Conservation (phyloP, 2,888 invertebrate genomes). For the Rhagonycha fulva region DNA sequence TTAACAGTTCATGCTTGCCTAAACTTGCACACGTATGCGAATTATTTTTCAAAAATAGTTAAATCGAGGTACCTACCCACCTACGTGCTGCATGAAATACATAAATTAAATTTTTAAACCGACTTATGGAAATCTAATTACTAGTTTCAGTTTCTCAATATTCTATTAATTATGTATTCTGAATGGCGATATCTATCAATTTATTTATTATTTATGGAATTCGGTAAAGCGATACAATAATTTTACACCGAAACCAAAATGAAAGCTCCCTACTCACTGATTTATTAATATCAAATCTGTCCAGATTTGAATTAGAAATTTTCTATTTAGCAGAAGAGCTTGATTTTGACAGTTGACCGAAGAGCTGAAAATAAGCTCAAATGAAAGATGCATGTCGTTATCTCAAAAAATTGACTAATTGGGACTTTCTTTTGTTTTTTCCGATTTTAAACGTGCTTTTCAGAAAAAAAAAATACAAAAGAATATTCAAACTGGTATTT, state of each 20-base stretch:
- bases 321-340: too few relatives aligned
- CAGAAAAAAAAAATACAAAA: too few relatives aligned
- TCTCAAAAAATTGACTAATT: too few relatives aligned
- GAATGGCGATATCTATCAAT: neutral
- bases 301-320: too few relatives aligned
- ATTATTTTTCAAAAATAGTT: constrained; percentile 6
- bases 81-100: constrained; percentile 13
- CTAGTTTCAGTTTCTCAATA: neutral
- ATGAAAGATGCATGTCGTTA: too few relatives aligned
- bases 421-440: too few relatives aligned
- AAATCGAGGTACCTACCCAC: neutral
- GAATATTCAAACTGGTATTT: too few relatives aligned
- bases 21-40: constrained; percentile 12
- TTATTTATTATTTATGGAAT: neutral
- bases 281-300: neutral
- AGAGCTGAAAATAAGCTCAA: too few relatives aligned
- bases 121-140: neutral
- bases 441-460: too few relatives aligned
- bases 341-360: too few relatives aligned
- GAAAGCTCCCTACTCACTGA: neutral
- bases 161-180: neutral
- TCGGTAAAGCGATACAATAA: neutral
- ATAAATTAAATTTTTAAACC: constrained; percentile 3
- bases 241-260: neutral
- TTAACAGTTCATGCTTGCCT: constrained; percentile 15